Base-by-base conservation (phyloP, 2,113 vertebrate species). In the Platysteira castanea region DNA sequence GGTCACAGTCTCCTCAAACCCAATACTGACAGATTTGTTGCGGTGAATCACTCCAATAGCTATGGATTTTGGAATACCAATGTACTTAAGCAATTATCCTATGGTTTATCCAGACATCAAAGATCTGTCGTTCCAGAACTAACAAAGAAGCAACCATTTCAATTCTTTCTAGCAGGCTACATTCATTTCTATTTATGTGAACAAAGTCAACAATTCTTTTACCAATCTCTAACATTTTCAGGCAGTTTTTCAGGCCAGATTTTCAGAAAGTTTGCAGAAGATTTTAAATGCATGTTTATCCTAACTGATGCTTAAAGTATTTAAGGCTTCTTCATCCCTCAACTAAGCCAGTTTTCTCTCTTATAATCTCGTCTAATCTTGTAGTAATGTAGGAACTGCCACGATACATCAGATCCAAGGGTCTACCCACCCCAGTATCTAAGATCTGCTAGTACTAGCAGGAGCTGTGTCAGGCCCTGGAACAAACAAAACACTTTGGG, bases 261-360 rank as follows among this genome's bases (percentile, higher is more conserved):
- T 86, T 93, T 65, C 37, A 91, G 74, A 42, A 91, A 79, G 37
- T 89, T 85, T 79, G 14, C 30, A 86, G 28, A 89, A 76, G 35
- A 65, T 89, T 93, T 95, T 44, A 89, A 93, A 76, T 59, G 21
- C 39, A 59, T 77, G 42, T 86, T 94, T 95, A 88, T 77, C 47
- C 75, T 76, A 91, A 80, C 23, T 69, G 57, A 84, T 59, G 37
- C 39, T 84, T n/a, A 44, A 80, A 88, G 44, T 89, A 91, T 77
- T 96, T 85, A 95, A 90, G 46, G 13, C 63, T 83, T 91, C 68
- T 77, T 87, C 63, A 83, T 74, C 52, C 52, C 68, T 70, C 46
- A 77, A 56, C 39, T 74, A 93, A 93, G 41, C 67, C 71, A 80
- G n/a, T 85, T 91, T 95, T 91, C 82, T 83, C 47, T 42, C 39